phyloP scores from a whole-genome alignment of 2,888 invertebrate genomes.

The Leptogaster cylindrica region DNA sequence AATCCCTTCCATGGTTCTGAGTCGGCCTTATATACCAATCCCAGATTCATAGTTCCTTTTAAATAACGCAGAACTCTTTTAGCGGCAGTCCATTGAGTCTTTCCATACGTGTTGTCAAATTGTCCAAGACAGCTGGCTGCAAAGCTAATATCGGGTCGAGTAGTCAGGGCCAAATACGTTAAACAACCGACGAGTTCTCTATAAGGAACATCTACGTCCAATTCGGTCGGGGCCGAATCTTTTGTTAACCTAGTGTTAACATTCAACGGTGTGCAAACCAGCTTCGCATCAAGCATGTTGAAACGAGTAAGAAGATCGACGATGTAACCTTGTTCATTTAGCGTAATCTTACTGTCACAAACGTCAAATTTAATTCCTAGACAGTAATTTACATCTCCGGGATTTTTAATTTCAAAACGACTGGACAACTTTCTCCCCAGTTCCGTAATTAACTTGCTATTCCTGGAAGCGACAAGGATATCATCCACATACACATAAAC shows the following conservation, averaged over 20 bases:
- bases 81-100: conserved; percentile 52
- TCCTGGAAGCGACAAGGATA: not conserved
- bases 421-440: not conserved
- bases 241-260: not conserved
- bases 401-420: conserved; percentile 11
- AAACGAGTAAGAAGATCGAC: not conserved
- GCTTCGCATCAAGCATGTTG: not conserved
- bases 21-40: conserved; percentile 51
- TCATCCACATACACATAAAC: conserved; percentile 7
- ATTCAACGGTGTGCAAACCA: not conserved
- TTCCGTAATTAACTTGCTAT: not conserved
- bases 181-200: conserved; percentile 43
- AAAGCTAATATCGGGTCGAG: conserved; percentile 40
- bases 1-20: conserved; percentile 43
- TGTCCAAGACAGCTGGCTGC: conserved; percentile 47
- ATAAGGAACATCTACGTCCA: conserved; percentile 36
- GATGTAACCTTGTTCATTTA: not conserved
- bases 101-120: conserved; percentile 46
- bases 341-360: not conserved
- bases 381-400: not conserved
- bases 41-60: conserved; percentile 49
- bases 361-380: not conserved
- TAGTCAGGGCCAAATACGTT: conserved; percentile 31
- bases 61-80: conserved; percentile 53
- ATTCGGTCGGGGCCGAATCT: not conserved